These are phyloP conservation scores for Cataglyphis hispanica DNA, from an alignment of 1,140 invertebrate species.

Conservation along the genomic window DNA sequence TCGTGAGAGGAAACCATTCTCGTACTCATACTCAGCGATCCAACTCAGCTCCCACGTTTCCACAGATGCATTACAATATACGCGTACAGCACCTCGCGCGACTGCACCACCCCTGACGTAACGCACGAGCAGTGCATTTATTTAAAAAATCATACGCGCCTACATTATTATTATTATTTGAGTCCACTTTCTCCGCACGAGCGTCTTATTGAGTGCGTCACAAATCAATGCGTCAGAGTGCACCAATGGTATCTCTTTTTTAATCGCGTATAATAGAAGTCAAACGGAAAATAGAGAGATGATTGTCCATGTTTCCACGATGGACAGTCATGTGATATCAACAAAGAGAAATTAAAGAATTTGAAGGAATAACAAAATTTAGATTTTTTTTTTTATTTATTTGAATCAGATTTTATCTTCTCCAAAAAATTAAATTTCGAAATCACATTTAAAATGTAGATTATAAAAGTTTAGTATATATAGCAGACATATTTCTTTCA, in stretches of 20 bases:
- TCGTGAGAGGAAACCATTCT: slow-evolving; percentile 51
- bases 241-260: background rate
- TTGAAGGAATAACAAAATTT: background rate
- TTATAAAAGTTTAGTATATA: background rate
- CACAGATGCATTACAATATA: slow-evolving; percentile 45
- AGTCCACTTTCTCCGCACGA: slow-evolving; percentile 42
- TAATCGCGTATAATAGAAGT: background rate
- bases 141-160: slow-evolving; percentile 36
- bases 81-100: background rate
- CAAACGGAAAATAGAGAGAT: background rate
- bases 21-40: slow-evolving; percentile 29
- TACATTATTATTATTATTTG: slow-evolving; percentile 49
- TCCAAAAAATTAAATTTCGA: background rate
- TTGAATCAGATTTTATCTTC: background rate
- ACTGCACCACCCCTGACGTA: slow-evolving; percentile 51
- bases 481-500: background rate
- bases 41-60: slow-evolving; percentile 53
- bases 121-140: slow-evolving; percentile 10
- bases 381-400: background rate
- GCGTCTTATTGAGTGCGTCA: background rate
- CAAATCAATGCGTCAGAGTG: background rate
- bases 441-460: background rate
- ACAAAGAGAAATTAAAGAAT: background rate
- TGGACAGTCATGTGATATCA: background rate
- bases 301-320: no score